These are phyloP conservation scores for Diadema setosum DNA, from an alignment of 35 echinoderm and acorn worm genomes.

Conservation along the genomic window DNA sequence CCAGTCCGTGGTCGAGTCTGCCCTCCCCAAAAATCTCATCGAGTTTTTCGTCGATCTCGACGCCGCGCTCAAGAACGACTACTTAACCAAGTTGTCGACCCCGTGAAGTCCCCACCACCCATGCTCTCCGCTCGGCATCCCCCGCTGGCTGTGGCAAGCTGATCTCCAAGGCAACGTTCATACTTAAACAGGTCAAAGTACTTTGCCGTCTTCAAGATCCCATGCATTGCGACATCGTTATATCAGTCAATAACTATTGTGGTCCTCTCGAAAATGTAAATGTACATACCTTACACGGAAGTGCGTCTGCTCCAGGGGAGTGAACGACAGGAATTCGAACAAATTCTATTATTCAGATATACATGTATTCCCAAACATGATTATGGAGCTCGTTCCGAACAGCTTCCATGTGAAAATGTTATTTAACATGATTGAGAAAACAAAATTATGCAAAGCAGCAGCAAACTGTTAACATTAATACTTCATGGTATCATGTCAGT, in stretches of 20 bases:
- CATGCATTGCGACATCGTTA: not conserved
- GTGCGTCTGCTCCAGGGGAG: too few species aligned
- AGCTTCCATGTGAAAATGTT: too few species aligned
- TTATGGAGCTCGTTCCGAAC: too few species aligned
- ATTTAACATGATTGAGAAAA: too few species aligned
- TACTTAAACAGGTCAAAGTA: not conserved
- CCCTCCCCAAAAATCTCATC: conserved; percentile 88
- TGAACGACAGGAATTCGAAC: too few species aligned
- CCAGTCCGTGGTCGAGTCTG: conserved; percentile 83
- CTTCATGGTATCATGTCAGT: too few species aligned
- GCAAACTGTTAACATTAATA: too few species aligned
- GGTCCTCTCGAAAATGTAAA: not conserved
- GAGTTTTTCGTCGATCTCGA: conserved; percentile 92
- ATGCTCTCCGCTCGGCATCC: not conserved
- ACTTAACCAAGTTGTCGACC: too few species aligned
- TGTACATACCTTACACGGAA: too few species aligned
- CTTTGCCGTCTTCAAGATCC: not conserved
- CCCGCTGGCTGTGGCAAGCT: not conserved
- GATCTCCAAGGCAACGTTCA: not conserved
- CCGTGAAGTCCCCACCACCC: not conserved
- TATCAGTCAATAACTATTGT: not conserved
- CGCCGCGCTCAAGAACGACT: conserved; percentile 74
- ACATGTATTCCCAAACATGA: too few species aligned
- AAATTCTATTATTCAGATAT: too few species aligned
- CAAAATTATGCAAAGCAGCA: too few species aligned